These are phyloP conservation scores for Caracal caracal DNA, from an alignment of 2,113 vertebrate genomes.

Conservation along the genomic window DNA sequence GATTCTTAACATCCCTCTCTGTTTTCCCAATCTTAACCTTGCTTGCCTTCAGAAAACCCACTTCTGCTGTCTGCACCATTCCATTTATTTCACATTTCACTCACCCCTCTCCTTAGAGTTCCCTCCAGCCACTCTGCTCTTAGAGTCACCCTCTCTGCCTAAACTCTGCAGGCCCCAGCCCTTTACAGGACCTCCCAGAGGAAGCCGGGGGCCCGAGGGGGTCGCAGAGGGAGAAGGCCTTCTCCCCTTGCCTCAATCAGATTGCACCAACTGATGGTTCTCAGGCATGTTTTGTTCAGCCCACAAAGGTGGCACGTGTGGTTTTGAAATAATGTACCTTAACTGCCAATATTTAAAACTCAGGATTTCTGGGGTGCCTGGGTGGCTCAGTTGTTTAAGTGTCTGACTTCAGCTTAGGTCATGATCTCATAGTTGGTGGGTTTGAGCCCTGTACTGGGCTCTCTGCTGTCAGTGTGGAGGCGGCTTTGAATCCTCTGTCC, in stretches of 20 bases:
- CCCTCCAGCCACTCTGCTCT: not conserved
- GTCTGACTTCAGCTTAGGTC: no score
- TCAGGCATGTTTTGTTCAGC: not conserved
- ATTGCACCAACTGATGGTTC: not conserved
- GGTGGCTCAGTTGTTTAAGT: no score
- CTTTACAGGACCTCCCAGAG: not conserved
- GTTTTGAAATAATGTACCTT: constrained; percentile 9
- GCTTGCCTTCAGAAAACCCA: not conserved
- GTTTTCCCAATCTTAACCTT: not conserved
- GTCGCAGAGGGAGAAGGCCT: not conserved
- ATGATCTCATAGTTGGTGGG: no score
- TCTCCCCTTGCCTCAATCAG: not conserved
- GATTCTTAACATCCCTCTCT: not conserved
- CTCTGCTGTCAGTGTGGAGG: no score
- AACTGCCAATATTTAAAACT: not conserved
- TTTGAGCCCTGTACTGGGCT: no score
- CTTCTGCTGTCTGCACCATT: not conserved
- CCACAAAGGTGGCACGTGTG: not conserved
- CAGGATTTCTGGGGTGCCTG: not conserved
- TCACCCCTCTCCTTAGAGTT: not conserved
- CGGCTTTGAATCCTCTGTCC: no score
- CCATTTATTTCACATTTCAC: not conserved
- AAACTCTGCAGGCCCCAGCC: not conserved
- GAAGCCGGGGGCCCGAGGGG: not conserved
- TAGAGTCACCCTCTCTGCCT: not conserved